Evolutionary conservation across 2,888 invertebrate genomes (phyloP), one percentile per base, ranked within the genome.

Genomic region (Drosophila kambysellisi): DNA sequence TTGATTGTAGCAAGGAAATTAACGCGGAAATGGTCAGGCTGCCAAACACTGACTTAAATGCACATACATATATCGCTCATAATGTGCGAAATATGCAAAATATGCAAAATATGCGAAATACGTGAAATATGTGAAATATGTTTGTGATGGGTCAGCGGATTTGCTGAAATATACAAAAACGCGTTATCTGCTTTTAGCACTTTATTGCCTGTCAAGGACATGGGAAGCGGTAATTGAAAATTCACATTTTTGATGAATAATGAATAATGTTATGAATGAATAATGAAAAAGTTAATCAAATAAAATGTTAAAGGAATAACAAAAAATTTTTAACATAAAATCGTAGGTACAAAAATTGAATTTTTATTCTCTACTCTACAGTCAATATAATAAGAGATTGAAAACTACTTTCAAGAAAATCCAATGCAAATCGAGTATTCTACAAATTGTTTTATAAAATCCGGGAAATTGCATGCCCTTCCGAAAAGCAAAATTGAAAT

Each of bases 11-110:
- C 59, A 68, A 72, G 80, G 81, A 83, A 81, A 74, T 85, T 77
- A 74, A 71, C 72, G 41, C 85, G 84, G 88, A 89, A 79, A 88
- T 89, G 70, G 74, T 81, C 70, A 64, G 70, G 25, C 61, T 68
- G 54, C 30, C 56, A 68, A 60, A 35, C 35, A 51, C 25, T 48
- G 20, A 61, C 29, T 50, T 17, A 3, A 12, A 29, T 25, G 4
- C 7, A 20, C 0, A n/a, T n/a, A 20, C 0, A n/a, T n/a, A 17
- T 20, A 51, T 50, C 15, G 20, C 30, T 30, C 20, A 25, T 48
- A 67, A 46, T 63, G 29, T 33, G 15, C 41, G 20, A 56, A 61
- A 43, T 61, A 46, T 62, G 46, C 59, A 39, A 62, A 79, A 58
- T 74, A 41, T 68, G 64, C 57, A 8, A 50, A 73, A 59, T 61